phyloP scores from a whole-genome alignment of 2,888 invertebrate species.

The Marasmarcha lunaedactyla region DNA sequence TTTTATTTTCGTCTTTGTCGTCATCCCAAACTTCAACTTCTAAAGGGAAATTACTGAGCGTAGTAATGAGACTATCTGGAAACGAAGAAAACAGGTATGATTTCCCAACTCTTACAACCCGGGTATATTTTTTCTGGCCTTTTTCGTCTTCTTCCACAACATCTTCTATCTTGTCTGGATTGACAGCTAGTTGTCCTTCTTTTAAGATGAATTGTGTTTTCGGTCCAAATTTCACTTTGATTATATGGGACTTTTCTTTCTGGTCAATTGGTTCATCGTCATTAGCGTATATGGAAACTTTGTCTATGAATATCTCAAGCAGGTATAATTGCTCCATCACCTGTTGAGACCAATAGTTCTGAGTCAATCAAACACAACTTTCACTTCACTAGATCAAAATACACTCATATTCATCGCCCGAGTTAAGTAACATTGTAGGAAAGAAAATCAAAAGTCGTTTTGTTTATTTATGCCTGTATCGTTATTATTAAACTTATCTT shows the following conservation, averaged over 20 bases:
- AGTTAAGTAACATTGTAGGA: no score
- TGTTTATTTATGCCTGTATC: no score
- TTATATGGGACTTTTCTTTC: conserved; percentile 48
- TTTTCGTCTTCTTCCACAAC: conserved; percentile 35
- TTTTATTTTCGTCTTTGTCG: conserved; percentile 38
- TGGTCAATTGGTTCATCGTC: conserved; percentile 32
- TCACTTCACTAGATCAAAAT: no score
- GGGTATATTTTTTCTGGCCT: conserved; percentile 40
- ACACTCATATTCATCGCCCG: no score
- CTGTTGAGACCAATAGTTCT: conserved; percentile 46
- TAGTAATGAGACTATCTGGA: conserved; percentile 49
- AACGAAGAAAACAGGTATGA: conserved; percentile 64
- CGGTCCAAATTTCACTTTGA: conserved; percentile 60
- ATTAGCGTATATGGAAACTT: conserved; percentile 48
- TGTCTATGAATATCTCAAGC: conserved; percentile 68
- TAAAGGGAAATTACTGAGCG: conserved; percentile 55
- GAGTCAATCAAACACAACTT: not conserved
- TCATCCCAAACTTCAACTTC: conserved; percentile 61
- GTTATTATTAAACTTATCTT: no score
- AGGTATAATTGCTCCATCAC: conserved; percentile 70
- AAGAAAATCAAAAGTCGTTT: no score
- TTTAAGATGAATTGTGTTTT: conserved; percentile 59
- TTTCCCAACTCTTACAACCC: conserved; percentile 60
- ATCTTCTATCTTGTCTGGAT: conserved; percentile 24
- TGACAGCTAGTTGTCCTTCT: conserved; percentile 38